Evolutionary conservation across 1,140 invertebrate species (phyloP).

Genomic region (Asbolus verrucosus): DNA sequence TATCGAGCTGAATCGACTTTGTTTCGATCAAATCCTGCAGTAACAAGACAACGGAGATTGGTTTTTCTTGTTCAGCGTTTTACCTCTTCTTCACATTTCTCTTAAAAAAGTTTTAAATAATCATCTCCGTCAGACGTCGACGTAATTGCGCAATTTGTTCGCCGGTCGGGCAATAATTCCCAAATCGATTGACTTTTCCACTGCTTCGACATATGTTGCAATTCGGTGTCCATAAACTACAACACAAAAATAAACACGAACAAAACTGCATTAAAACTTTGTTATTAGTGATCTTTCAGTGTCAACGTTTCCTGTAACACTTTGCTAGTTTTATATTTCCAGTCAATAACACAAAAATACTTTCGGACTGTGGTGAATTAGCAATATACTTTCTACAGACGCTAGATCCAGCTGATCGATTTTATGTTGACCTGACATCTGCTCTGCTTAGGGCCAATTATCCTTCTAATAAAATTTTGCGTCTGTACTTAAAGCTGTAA

Average conservation of each 20-base stretch:
- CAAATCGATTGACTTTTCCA: conserved; percentile 30
- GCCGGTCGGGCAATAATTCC: conserved; percentile 9
- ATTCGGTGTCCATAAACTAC: conserved; percentile 35
- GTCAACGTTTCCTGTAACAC: conserved; percentile 19
- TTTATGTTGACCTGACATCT: background rate
- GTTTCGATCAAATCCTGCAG: conserved; percentile 12
- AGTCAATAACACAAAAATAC: background rate
- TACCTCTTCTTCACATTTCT: background rate
- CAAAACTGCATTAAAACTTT: conserved; percentile 38
- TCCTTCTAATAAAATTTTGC: background rate
- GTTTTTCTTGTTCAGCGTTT: conserved; percentile 28
- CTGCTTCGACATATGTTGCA: conserved; percentile 24
- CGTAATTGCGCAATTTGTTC: conserved; percentile 37
- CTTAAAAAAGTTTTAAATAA: conserved; percentile 34
- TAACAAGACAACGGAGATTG: conserved; percentile 17
- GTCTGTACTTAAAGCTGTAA: background rate
- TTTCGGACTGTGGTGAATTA: background rate
- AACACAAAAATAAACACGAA: conserved; percentile 31
- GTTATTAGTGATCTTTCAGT: conserved; percentile 35
- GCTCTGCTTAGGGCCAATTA: background rate
- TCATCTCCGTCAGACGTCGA: conserved; percentile 26
- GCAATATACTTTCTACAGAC: background rate
- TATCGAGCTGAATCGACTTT: conserved; percentile 1
- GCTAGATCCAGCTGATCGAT: background rate
- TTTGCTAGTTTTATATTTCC: conserved; percentile 31